Conservation (phyloP, 2,797 vertebrate species). For the Micropoecilia bifurca region DNA sequence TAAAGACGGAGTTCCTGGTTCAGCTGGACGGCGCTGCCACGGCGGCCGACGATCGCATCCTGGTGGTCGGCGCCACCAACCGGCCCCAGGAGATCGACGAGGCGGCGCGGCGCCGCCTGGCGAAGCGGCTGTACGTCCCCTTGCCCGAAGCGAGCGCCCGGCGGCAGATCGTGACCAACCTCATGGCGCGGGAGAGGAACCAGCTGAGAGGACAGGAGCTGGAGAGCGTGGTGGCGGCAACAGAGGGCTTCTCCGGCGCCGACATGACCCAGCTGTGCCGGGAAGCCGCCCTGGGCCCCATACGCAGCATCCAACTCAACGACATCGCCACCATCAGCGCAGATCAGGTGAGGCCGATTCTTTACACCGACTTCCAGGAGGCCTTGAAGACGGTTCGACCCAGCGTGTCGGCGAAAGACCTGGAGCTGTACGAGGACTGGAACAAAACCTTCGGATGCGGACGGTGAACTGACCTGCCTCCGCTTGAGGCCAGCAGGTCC, state of each 20-base stretch:
- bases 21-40: conserved; percentile 95
- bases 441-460: conserved; percentile 94
- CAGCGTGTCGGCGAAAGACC: conserved; percentile 89
- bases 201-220: conserved; percentile 84
- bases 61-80: conserved; percentile 98
- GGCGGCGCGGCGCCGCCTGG: conserved; percentile 91
- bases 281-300: conserved; percentile 95
- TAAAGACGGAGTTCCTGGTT: conserved; percentile 97
- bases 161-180: conserved; percentile 86
- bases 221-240: conserved; percentile 80
- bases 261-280: conserved; percentile 97
- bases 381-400: conserved; percentile 91
- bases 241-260: conserved; percentile 92
- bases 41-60: conserved; percentile 92
- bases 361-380: conserved; percentile 88
- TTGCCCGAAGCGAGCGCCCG: conserved; percentile 90
- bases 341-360: conserved; percentile 91
- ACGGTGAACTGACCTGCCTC: conserved; percentile 68
- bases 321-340: conserved; percentile 91
- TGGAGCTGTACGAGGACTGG: conserved; percentile 94
- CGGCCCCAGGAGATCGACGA: conserved; percentile 97
- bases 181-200: conserved; percentile 90
- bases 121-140: conserved; percentile 94
- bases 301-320: conserved; percentile 87
- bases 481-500: neutral